These are phyloP conservation scores for Drosophila setifemur DNA, from an alignment of 1,140 invertebrate species.

Conservation along the genomic window DNA sequence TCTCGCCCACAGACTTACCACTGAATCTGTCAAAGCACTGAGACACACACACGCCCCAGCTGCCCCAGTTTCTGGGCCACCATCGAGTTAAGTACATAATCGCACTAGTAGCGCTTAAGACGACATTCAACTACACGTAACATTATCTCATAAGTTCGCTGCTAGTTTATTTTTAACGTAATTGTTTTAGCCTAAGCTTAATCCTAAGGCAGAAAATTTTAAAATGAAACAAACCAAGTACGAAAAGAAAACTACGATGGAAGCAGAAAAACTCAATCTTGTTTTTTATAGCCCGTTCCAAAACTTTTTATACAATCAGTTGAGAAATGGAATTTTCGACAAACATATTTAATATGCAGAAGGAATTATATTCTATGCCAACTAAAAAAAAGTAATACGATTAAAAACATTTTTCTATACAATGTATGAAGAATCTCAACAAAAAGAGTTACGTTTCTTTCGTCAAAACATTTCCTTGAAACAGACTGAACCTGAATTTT, in stretches of 20 bases:
- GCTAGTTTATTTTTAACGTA: conserved; percentile 65
- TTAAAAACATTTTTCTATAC: conserved; percentile 39
- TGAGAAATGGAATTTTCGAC: conserved; percentile 42
- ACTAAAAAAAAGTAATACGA: conserved; percentile 15
- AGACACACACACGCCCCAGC: conserved; percentile 60
- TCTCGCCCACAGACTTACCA: conserved; percentile 72
- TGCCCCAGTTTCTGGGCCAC: conserved; percentile 63
- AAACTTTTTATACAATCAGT: conserved; percentile 53
- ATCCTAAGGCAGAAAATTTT: conserved; percentile 42
- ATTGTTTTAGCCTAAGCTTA: conserved; percentile 66
- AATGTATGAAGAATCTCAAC: conserved; percentile 73
- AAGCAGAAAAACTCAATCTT: conserved; percentile 32
- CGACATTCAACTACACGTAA: conserved; percentile 66
- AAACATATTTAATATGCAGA: conserved; percentile 61
- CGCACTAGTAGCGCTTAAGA: conserved; percentile 72
- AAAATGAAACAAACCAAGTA: conserved; percentile 1
- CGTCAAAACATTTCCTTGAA: conserved; percentile 77
- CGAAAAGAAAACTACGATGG: conserved; percentile 27
- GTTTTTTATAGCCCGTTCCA: conserved; percentile 42
- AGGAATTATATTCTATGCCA: conserved; percentile 43
- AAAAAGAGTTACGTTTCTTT: conserved; percentile 65
- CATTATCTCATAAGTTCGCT: conserved; percentile 58
- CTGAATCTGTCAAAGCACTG: conserved; percentile 82
- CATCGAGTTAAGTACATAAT: conserved; percentile 70
- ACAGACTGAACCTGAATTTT: conserved; percentile 73